Evolutionary conservation across 2,113 vertebrate species (phyloP), one percentile per base, ranked within the genome.

Genomic region (Peromyscus maniculatus): DNA sequence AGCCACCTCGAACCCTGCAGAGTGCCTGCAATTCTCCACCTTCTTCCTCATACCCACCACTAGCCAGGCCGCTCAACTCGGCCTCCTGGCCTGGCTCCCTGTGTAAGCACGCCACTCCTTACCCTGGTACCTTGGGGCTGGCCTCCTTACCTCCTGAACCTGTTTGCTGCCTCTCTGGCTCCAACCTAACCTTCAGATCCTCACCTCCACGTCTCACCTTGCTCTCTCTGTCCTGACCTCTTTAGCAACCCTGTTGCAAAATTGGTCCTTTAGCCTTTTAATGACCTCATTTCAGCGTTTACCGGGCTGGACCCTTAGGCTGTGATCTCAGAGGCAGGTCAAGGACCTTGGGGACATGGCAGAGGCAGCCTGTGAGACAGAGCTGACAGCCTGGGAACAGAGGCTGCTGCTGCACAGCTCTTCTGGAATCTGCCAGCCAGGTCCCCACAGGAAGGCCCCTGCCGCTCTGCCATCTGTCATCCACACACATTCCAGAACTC

Each of bases 41-140:
- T 64, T 80, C 49, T 84, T n/a, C 57, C 82, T 64, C 59, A 64
- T 15, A n/a, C 21, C 36, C 36, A 36, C 39, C 5, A 1, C 33
- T 24, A 43, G 39, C n/a, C 19, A 22, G 49, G 39, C 2, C 17
- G 0, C 15, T 46, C 33, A 33, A 3, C 7, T 26, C 82, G 43
- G 64, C 39, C 33, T 49, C 22, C 64, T n/a, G 91, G 43, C 33
- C 62, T 74, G 43, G 52, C 59, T 49, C 59, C 49, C 71, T 8
- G 0, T 0, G 19, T n/a, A 39, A 55, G 31, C 26, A 12, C 2
- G 21, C 21, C 16, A 3, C 11, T 46, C 39, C 43, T 80, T 13
- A 7, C 31, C 2, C 12, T 17, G 52, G 57, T 11, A 33, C 6
- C 10, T 83, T 2, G 15, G n/a, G n/a, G n/a, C 24, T 13, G 55